Percentiles rank a stretch among this genome's conserved stretches.
These are phyloP conservation scores for Pseudopleuronectes americanus DNA, from an alignment of 2,797 vertebrate genomes.

Conservation along the genomic window DNA sequence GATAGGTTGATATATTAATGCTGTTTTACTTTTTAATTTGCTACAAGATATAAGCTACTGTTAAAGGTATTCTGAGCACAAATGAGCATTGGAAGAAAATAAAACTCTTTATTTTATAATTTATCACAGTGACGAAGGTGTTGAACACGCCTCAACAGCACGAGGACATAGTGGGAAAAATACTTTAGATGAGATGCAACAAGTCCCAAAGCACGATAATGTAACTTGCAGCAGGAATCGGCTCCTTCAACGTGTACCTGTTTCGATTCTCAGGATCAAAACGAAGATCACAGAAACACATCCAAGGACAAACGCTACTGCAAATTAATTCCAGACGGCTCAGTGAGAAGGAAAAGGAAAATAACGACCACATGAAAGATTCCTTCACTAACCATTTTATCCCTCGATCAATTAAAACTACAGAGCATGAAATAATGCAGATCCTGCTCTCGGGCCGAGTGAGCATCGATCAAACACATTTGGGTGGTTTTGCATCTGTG, in stretches of 20 bases:
- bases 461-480: constrained; percentile 76
- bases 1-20: too few relatives aligned
- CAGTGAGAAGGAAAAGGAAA: constrained; percentile 35
- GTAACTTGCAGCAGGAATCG: background rate
- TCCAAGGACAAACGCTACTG: constrained; percentile 48
- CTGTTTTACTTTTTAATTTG: too few relatives aligned
- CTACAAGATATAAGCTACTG: too few relatives aligned
- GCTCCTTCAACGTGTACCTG: constrained; percentile 11
- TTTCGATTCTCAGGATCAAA: constrained; percentile 50
- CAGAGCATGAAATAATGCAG: constrained; percentile 80
- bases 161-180: background rate
- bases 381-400: constrained; percentile 78
- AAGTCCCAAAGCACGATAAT: constrained; percentile 2
- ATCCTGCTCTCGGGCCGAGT: constrained; percentile 71
- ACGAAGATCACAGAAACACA: constrained; percentile 32
- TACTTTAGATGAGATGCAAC: background rate
- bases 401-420: constrained; percentile 76
- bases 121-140: too few relatives aligned
- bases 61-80: too few relatives aligned
- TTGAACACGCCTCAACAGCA: background rate
- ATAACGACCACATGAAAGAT: constrained; percentile 62
- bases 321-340: constrained; percentile 49
- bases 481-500: constrained; percentile 37
- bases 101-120: too few relatives aligned
- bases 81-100: too few relatives aligned